These are phyloP conservation scores for Heliconius charithonia DNA, from an alignment of 2,888 invertebrate genomes.

Conservation along the genomic window DNA sequence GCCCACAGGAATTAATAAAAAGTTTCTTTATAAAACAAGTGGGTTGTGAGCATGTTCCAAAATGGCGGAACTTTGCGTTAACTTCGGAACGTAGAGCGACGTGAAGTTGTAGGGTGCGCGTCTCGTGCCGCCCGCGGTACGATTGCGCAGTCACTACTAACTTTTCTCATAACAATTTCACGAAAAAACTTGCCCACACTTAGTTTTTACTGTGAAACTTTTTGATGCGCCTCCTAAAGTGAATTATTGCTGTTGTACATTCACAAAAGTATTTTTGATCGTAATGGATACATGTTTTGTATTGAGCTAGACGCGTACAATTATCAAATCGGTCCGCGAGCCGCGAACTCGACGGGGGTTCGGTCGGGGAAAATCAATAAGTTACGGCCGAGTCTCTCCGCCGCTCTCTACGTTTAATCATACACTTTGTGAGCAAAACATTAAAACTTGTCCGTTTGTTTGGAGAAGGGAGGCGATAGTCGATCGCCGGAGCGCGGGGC, in stretches of 20 bases:
- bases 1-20: constrained; percentile 85
- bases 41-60: constrained; percentile 85
- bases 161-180: constrained; percentile 74
- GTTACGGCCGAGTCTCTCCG: constrained; percentile 83
- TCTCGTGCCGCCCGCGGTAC: constrained; percentile 64
- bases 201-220: constrained; percentile 60
- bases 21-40: constrained; percentile 85
- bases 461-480: constrained; percentile 75
- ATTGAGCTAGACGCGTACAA: constrained; percentile 63
- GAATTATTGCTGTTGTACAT: constrained; percentile 50
- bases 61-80: constrained; percentile 85
- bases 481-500: constrained; percentile 53
- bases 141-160: constrained; percentile 74
- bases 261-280: constrained; percentile 63
- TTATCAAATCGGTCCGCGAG: constrained; percentile 69
- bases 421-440: constrained; percentile 84
- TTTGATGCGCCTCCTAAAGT: constrained; percentile 58
- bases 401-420: constrained; percentile 84
- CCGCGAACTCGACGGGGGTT: constrained; percentile 79
- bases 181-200: constrained; percentile 67
- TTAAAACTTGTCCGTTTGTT: constrained; percentile 84
- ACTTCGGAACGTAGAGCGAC: constrained; percentile 83
- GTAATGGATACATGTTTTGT: constrained; percentile 59
- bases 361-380: constrained; percentile 84
- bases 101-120: constrained; percentile 84